Conservation (phyloP, 2,888 invertebrate species). For the Stomorhina lunata region DNA sequence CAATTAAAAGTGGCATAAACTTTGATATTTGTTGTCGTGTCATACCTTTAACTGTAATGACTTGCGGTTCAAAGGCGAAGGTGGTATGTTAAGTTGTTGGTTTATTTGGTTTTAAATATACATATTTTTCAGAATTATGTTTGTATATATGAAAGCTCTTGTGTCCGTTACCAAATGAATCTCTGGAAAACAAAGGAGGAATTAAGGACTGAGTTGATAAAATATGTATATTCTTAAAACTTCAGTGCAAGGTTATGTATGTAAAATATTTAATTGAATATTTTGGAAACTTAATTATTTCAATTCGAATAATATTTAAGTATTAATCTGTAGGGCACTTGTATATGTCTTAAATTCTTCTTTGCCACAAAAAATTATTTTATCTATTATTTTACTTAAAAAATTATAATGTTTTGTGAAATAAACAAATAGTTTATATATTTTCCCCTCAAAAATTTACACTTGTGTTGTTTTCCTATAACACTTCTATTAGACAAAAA, state of each 20-base stretch:
- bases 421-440: conserved; percentile 47
- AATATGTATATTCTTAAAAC: no score
- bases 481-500: conserved; percentile 8
- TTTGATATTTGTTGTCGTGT: conserved; percentile 1
- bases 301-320: no score
- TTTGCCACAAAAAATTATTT: background rate
- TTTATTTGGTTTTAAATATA: no score
- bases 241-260: no score
- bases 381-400: background rate
- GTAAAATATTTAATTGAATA: no score
- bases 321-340: no score
- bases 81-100: background rate
- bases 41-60: background rate
- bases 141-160: no score
- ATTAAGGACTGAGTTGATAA: no score
- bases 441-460: conserved; percentile 26
- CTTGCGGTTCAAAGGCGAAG: background rate
- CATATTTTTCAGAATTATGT: no score
- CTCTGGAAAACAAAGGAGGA: no score
- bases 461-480: conserved; percentile 30
- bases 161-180: no score
- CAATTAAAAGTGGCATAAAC: conserved; percentile 40
- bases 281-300: no score
- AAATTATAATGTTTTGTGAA: conserved; percentile 38
- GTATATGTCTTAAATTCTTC: background rate